A percentile compares a stretch with the other conserved stretches of the same genome.
Evolutionary conservation across 2,113 vertebrate genomes (phyloP).

Genomic region (Laticauda colubrina): DNA sequence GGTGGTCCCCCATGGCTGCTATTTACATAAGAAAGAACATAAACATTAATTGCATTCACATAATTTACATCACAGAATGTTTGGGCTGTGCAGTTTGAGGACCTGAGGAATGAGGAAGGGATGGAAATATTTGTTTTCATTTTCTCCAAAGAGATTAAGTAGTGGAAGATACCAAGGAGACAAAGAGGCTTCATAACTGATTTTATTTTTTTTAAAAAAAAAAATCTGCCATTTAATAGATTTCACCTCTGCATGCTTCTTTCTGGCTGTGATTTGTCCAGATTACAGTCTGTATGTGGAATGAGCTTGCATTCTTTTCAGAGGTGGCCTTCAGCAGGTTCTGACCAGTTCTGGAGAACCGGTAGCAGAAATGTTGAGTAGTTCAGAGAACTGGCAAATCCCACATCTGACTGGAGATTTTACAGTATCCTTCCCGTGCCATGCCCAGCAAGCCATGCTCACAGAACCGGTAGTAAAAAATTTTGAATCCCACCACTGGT

Average conservation of each 20-base stretch:
- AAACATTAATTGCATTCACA: background rate
- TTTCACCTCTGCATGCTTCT: too few relatives aligned
- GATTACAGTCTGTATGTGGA: background rate
- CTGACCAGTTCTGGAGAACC: too few relatives aligned
- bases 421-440: too few relatives aligned
- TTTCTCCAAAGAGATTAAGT: background rate
- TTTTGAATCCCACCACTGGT: too few relatives aligned
- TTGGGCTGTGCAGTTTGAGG: background rate
- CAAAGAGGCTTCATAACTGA: background rate
- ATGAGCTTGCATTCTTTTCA: background rate
- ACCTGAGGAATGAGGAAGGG: background rate
- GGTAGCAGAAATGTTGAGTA: too few relatives aligned
- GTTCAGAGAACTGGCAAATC: too few relatives aligned
- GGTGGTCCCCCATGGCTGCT: background rate
- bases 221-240: background rate
- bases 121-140: background rate
- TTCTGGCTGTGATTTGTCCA: background rate
- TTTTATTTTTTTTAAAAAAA: background rate
- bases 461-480: too few relatives aligned
- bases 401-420: too few relatives aligned
- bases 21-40: background rate
- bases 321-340: too few relatives aligned
- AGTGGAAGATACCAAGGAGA: too few relatives aligned
- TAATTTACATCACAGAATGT: background rate
- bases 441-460: too few relatives aligned